Conservation (phyloP, 1,140 invertebrate genomes). For the Sitobion miscanthi region DNA sequence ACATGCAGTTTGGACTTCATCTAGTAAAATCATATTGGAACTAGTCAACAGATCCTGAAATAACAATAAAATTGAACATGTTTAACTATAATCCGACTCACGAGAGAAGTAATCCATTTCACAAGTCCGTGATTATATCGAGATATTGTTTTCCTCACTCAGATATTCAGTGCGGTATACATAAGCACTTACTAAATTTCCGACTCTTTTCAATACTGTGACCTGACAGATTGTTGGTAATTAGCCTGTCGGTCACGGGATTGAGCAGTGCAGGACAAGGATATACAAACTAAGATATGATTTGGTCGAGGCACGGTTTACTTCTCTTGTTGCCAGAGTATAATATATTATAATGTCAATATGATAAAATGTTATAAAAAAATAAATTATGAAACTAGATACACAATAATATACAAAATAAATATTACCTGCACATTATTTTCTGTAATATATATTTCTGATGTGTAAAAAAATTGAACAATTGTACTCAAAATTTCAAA, state of each 20-base stretch:
- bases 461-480: conserved; percentile 2
- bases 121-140: background rate
- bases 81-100: background rate
- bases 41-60: conserved; percentile 22
- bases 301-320: background rate
- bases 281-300: background rate
- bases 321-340: background rate
- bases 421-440: conserved; percentile 28
- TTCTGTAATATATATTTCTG: conserved; percentile 27
- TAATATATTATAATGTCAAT: background rate
- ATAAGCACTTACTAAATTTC: background rate
- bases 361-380: background rate
- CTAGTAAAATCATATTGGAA: conserved; percentile 28
- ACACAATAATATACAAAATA: background rate
- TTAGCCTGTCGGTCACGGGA: background rate
- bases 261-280: background rate
- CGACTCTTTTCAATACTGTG: background rate
- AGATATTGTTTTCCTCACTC: background rate
- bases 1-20: background rate
- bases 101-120: background rate
- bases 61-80: background rate
- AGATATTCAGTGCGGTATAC: background rate
- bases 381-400: background rate
- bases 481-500: conserved; percentile 13
- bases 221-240: background rate